Evolutionary conservation across 2,797 vertebrate genomes (phyloP).

Genomic region (Clarias pachynema): DNA sequence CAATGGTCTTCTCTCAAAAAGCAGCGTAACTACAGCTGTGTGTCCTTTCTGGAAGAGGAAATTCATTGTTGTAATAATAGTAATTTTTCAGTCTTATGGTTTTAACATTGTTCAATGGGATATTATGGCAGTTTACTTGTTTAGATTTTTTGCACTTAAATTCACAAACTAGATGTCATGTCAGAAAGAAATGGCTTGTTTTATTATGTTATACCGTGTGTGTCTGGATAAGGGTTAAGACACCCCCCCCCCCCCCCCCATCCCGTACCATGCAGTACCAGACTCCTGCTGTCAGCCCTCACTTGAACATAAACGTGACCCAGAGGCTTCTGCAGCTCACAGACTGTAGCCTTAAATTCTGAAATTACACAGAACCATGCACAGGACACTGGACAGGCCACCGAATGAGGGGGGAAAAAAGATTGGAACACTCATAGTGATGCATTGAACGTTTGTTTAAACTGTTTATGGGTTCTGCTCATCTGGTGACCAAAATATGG

Average conservation of each 20-base stretch:
- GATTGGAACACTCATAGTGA: background rate
- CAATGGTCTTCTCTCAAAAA: background rate
- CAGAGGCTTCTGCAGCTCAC: constrained; percentile 35
- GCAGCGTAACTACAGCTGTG: background rate
- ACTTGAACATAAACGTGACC: constrained; percentile 53
- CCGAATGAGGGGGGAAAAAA: too few relatives aligned
- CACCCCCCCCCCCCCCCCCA: background rate
- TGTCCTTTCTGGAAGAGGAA: background rate
- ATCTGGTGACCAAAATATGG: background rate
- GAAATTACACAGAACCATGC: constrained; percentile 12
- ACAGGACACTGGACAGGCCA: background rate
- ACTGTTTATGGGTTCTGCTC: background rate
- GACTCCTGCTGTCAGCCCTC: constrained; percentile 55
- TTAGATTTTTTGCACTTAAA: background rate
- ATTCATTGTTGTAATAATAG: background rate
- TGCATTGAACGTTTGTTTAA: background rate
- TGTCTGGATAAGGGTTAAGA: background rate
- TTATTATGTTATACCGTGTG: background rate
- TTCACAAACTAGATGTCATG: background rate
- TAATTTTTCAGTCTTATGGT: background rate
- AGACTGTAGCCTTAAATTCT: constrained; percentile 14
- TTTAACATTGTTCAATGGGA: too few relatives aligned
- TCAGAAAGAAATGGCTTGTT: background rate
- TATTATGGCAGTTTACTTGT: background rate
- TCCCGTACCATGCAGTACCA: constrained; percentile 25